These are phyloP conservation scores for Lochmaea capreae DNA, from an alignment of 2,888 invertebrate species.

Conservation along the genomic window DNA sequence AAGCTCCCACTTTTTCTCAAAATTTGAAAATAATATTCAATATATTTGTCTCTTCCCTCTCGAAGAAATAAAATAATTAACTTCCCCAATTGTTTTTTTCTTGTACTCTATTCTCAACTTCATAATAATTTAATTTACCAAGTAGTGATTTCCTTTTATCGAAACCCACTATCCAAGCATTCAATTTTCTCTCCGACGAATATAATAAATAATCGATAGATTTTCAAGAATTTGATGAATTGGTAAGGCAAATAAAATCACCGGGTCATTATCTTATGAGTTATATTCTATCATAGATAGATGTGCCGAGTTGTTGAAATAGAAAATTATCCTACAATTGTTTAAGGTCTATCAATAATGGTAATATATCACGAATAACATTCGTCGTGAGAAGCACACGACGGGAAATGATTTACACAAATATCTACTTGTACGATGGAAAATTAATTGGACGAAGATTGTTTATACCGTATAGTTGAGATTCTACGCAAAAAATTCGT, in stretches of 20 bases:
- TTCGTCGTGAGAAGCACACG: conserved; percentile 7
- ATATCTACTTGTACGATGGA: background rate
- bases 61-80: too few species aligned
- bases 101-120: too few species aligned
- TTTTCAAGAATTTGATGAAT: background rate
- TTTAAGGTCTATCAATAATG: background rate
- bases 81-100: too few species aligned
- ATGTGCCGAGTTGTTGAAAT: conserved; percentile 7
- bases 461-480: background rate
- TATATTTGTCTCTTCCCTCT: too few species aligned
- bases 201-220: too few species aligned
- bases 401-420: conserved; percentile 15
- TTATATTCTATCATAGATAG: conserved; percentile 14
- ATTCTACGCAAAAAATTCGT: background rate
- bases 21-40: too few species aligned
- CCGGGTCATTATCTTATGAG: conserved; percentile 9
- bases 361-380: conserved; percentile 12
- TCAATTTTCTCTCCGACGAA: too few species aligned
- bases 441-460: background rate
- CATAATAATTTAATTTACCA: too few species aligned
- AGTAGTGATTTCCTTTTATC: too few species aligned
- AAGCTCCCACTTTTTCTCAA: too few species aligned
- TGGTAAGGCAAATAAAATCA: conserved; percentile 14
- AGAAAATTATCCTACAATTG: conserved; percentile 18
- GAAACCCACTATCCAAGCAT: too few species aligned